Conservation (phyloP, 2,797 vertebrate species). For the Periparus ater region DNA sequence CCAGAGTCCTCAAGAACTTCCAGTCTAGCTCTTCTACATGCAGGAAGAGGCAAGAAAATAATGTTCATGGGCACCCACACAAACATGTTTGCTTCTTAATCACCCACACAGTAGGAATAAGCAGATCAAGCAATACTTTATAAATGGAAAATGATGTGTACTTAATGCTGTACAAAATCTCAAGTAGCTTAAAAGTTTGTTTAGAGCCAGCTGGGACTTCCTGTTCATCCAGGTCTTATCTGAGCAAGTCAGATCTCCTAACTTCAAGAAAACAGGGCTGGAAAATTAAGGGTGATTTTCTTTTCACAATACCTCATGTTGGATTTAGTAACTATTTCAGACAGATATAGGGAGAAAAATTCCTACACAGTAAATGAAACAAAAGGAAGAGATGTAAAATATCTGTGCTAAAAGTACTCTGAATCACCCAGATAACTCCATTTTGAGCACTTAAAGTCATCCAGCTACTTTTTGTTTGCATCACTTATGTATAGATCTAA, state of each 20-base stretch:
- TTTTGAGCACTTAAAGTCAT: not conserved
- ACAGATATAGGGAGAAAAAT: not conserved
- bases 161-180: not conserved
- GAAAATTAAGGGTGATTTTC: not conserved
- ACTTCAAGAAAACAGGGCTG: not conserved
- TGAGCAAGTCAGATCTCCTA: not conserved
- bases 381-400: not conserved
- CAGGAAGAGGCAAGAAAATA: not conserved
- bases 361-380: not conserved
- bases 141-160: not conserved
- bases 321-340: not conserved
- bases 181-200: not conserved
- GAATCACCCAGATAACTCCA: not conserved
- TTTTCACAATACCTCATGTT: not conserved
- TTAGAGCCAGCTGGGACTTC: not conserved
- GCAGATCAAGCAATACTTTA: not conserved
- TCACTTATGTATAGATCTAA: not conserved
- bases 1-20: not conserved
- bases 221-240: not conserved
- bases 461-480: not conserved
- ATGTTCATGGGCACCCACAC: too few species aligned
- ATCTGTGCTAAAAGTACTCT: not conserved
- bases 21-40: not conserved
- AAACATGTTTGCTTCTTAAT: not conserved
- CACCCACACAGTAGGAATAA: not conserved